Conservation (phyloP, 2,113 vertebrate species). For the Amphiprion percula region DNA sequence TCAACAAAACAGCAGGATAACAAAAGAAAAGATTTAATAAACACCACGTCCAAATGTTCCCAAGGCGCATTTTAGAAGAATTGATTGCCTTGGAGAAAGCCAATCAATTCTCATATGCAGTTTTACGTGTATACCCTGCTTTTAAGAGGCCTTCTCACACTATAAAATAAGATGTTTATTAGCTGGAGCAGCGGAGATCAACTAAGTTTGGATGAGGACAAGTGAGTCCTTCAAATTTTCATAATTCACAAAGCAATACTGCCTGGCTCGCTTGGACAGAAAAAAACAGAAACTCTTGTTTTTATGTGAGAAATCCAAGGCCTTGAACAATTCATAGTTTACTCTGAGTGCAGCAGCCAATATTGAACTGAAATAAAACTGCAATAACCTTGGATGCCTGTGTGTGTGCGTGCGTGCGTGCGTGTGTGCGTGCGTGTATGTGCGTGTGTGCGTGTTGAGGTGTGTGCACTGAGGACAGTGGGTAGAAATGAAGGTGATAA, state of each 20-base stretch:
- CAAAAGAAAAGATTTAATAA: background rate
- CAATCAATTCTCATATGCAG: slow-evolving; percentile 16
- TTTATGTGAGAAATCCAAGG: slow-evolving; percentile 46
- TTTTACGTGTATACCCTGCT: background rate
- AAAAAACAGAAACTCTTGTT: slow-evolving; percentile 12
- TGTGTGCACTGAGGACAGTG: slow-evolving; percentile 12
- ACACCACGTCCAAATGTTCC: background rate
- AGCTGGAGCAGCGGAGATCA: slow-evolving; percentile 11
- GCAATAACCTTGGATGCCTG: slow-evolving; percentile 44
- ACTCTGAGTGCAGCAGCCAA: slow-evolving; percentile 11
- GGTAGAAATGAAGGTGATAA: slow-evolving; percentile 51
- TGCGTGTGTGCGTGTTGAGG: background rate
- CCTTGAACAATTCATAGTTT: slow-evolving; percentile 49
- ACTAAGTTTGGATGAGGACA: background rate
- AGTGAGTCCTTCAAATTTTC: slow-evolving; percentile 26
- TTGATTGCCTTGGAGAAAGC: slow-evolving; percentile 5
- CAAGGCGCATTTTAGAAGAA: background rate
- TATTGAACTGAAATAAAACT: slow-evolving; percentile 26
- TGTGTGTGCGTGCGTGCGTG: background rate
- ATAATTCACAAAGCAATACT: slow-evolving; percentile 36
- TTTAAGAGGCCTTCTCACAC: slow-evolving; percentile 6
- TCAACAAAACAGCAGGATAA: slow-evolving; percentile 20
- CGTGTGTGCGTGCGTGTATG: slow-evolving; percentile 2
- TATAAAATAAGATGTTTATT: slow-evolving; percentile 17
- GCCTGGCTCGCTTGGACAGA: background rate